phyloP scores from a whole-genome alignment of 2,113 vertebrate species.

The Pogonocichla stellata region DNA sequence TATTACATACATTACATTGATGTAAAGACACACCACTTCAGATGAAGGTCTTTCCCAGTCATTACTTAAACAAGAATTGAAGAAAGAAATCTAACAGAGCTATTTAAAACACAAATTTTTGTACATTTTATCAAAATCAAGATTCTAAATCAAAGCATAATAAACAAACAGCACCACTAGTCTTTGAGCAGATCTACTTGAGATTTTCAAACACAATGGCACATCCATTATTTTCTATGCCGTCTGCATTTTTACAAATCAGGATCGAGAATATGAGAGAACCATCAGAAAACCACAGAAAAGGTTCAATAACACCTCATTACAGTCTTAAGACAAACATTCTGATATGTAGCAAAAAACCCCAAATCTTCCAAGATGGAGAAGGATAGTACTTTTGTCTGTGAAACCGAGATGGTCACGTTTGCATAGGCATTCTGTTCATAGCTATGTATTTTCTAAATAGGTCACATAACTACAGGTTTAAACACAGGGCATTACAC shows the following conservation, averaged over 20 bases:
- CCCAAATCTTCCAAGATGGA: neutral
- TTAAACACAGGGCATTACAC: neutral
- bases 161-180: neutral
- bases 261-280: neutral
- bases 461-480: neutral
- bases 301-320: neutral
- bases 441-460: neutral
- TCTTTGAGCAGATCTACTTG: neutral
- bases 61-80: neutral
- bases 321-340: neutral
- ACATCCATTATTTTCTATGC: neutral
- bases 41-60: neutral
- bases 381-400: neutral
- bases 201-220: neutral
- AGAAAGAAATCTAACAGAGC: neutral
- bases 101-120: neutral
- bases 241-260: neutral
- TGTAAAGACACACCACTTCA: neutral
- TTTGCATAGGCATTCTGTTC: neutral
- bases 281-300: neutral
- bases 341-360: neutral
- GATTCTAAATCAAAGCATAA: neutral
- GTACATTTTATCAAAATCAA: neutral
- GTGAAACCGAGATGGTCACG: neutral
- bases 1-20: neutral